phyloP scores from a whole-genome alignment of 2,888 invertebrate species.

The Drosophila phalerata region DNA sequence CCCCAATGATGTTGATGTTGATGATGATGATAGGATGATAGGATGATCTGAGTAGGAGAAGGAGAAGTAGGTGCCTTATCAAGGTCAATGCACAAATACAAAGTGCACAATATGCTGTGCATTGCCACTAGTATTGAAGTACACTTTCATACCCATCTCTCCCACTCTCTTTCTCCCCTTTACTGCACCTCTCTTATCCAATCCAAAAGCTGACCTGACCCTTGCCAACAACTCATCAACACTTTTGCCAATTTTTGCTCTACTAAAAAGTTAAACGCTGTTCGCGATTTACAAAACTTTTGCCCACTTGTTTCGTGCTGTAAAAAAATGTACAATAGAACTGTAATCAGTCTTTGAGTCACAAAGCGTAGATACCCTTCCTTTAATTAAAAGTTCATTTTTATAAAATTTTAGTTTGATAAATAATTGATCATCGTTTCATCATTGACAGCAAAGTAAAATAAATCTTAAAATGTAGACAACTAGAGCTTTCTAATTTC shows the following conservation, averaged over 20 bases:
- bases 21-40: conserved; percentile 2
- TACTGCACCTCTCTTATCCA: neutral
- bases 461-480: too few species aligned
- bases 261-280: conserved; percentile 47
- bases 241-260: conserved; percentile 18
- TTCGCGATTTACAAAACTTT: conserved; percentile 43
- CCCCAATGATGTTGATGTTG: conserved; percentile 2
- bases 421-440: too few species aligned
- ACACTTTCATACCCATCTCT: neutral
- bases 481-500: neutral
- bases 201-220: neutral
- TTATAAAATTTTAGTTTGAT: too few species aligned
- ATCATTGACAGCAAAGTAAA: too few species aligned
- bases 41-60: neutral
- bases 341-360: too few species aligned
- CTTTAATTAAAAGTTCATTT: neutral
- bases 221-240: conserved; percentile 40
- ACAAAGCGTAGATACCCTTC: neutral
- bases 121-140: conserved; percentile 35
- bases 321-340: conserved; percentile 27
- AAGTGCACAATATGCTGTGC: conserved; percentile 37
- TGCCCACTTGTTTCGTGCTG: conserved; percentile 26
- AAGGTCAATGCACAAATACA: conserved; percentile 53
- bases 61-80: neutral
- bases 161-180: neutral